Conservation (phyloP, 2,888 invertebrate genomes). For the Spisula solida region DNA sequence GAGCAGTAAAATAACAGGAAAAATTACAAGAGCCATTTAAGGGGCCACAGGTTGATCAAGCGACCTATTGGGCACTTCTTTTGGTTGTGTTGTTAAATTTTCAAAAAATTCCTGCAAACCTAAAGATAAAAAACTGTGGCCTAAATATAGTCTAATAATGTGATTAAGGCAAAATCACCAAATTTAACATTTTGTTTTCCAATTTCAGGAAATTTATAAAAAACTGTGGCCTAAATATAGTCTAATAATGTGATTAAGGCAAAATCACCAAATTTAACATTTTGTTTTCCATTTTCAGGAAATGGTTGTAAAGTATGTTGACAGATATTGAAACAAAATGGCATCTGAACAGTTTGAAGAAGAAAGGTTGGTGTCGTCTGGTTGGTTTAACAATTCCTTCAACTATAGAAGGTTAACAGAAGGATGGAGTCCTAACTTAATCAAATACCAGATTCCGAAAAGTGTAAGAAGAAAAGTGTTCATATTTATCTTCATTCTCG, state of each 20-base stretch:
- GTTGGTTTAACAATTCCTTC: slow-evolving; percentile 30
- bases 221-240: too few relatives aligned
- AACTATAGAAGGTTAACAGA: slow-evolving; percentile 15
- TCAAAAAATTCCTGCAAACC: too few relatives aligned
- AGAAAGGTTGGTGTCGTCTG: background rate
- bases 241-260: too few relatives aligned
- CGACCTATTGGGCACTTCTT: too few relatives aligned
- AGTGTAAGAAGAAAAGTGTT: slow-evolving; percentile 48
- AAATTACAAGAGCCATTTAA: too few relatives aligned
- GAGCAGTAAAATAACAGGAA: too few relatives aligned
- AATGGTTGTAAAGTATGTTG: background rate
- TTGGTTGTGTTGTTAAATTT: too few relatives aligned
- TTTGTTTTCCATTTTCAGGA: background rate
- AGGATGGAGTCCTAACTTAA: slow-evolving; percentile 20
- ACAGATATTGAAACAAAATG: background rate
- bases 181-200: background rate
- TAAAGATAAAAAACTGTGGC: too few relatives aligned
- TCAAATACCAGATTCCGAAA: slow-evolving; percentile 46
- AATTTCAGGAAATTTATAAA: slow-evolving; percentile 16
- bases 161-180: too few relatives aligned
- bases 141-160: too few relatives aligned
- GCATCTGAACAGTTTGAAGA: background rate
- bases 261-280: too few relatives aligned
- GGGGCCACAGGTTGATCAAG: too few relatives aligned
- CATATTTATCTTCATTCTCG: slow-evolving; percentile 30